These are phyloP conservation scores for Sciurus niger DNA, from an alignment of 2,113 vertebrate genomes.

Conservation along the genomic window DNA sequence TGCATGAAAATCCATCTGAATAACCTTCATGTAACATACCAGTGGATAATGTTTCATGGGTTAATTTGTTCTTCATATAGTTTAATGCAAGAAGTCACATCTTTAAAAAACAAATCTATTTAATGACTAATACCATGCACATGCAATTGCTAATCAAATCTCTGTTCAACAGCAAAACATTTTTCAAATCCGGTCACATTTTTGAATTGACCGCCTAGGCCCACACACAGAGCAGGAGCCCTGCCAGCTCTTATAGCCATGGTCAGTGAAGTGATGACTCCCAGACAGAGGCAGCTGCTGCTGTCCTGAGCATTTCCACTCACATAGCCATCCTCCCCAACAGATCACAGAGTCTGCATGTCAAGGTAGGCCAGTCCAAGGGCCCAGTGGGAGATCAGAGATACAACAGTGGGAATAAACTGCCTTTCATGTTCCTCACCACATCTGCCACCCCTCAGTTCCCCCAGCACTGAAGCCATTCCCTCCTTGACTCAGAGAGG, in stretches of 20 bases:
- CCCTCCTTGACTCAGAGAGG: slow-evolving; percentile 83
- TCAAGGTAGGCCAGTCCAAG: slow-evolving; percentile 97
- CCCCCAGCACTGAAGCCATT: slow-evolving; percentile 64
- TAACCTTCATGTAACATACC: slow-evolving; percentile 58
- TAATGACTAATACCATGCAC: slow-evolving; percentile 82
- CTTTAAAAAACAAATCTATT: slow-evolving; percentile 85
- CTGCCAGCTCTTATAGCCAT: slow-evolving; percentile 93
- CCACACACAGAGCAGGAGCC: slow-evolving; percentile 94
- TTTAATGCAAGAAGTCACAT: slow-evolving; percentile 80
- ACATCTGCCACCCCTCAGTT: slow-evolving; percentile 68
- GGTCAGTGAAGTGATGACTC: slow-evolving; percentile 95
- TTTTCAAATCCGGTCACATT: slow-evolving; percentile 96
- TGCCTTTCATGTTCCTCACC: slow-evolving; percentile 88
- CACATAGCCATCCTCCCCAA: slow-evolving; percentile 95
- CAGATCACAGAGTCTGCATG: slow-evolving; percentile 96
- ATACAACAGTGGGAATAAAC: slow-evolving; percentile 88
- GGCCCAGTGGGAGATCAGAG: slow-evolving; percentile 90
- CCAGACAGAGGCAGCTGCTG: slow-evolving; percentile 96
- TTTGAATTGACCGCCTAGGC: slow-evolving; percentile 93
- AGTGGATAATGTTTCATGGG: slow-evolving; percentile 68
- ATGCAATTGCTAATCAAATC: slow-evolving; percentile 91
- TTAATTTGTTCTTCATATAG: slow-evolving; percentile 81
- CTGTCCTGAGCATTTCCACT: slow-evolving; percentile 99
- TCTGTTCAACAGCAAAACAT: slow-evolving; percentile 95
- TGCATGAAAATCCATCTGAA: slow-evolving; percentile 62